Conservation (phyloP, 2,113 vertebrate species). For the Climacteris rufus region DNA sequence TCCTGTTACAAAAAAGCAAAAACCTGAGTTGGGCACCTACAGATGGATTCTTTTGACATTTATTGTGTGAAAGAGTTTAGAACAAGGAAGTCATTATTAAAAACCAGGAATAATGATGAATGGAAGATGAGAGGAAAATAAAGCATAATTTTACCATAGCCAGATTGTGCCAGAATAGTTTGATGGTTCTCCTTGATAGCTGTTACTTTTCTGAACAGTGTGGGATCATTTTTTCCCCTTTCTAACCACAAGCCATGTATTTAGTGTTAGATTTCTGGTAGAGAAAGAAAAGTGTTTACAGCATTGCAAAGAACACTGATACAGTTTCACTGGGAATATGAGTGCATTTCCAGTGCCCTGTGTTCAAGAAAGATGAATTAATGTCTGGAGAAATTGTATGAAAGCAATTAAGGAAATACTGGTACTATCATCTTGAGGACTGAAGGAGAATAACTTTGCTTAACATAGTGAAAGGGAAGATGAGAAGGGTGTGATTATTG, state of each 20-base stretch:
- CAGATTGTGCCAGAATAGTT: not conserved
- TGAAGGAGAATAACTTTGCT: not conserved
- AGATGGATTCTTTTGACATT: not conserved
- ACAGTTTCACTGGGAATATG: not conserved
- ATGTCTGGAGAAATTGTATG: not conserved
- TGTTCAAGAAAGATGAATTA: not conserved
- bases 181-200: not conserved
- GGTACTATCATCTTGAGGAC: not conserved
- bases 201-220: not conserved
- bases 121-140: not conserved
- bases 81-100: not conserved
- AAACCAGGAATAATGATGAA: not conserved
- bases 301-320: not conserved
- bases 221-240: accelerated
- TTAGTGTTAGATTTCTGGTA: not conserved
- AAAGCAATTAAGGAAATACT: not conserved
- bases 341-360: accelerated
- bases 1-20: not conserved
- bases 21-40: not conserved
- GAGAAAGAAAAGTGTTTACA: not conserved
- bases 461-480: not conserved
- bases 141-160: not conserved
- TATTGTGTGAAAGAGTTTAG: not conserved
- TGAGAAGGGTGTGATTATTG: not conserved
- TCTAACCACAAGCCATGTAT: not conserved